These are phyloP conservation scores for Isurus oxyrinchus DNA, from an alignment of 2,113 vertebrate genomes.

Conservation along the genomic window DNA sequence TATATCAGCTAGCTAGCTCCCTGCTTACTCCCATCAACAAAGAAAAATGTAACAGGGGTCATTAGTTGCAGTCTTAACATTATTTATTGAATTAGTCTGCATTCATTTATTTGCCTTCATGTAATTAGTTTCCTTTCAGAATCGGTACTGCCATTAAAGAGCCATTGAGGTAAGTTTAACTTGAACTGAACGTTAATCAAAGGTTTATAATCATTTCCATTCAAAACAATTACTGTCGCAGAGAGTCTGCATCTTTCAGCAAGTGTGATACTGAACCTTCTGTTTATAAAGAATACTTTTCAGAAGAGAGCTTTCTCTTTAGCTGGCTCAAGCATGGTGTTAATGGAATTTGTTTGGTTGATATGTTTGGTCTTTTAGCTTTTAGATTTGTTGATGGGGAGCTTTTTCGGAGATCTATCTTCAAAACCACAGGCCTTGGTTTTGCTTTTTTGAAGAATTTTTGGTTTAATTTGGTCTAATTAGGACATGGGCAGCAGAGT, in stretches of 20 bases:
- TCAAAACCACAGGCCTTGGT: not conserved
- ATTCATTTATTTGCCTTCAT: constrained; percentile 31
- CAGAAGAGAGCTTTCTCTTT: not conserved
- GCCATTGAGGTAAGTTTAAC: constrained; percentile 31
- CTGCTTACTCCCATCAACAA: constrained; percentile 18
- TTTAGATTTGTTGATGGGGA: not conserved
- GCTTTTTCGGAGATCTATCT: not conserved
- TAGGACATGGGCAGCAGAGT: too few species aligned
- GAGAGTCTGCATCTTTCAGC: constrained; percentile 19
- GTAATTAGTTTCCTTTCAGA: constrained; percentile 35
- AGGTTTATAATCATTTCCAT: constrained; percentile 26
- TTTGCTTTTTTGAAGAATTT: not conserved
- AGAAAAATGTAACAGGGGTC: constrained; percentile 35
- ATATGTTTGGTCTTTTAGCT: not conserved
- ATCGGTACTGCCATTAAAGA: constrained; percentile 30
- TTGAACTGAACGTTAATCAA: constrained; percentile 36
- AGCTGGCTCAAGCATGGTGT: not conserved
- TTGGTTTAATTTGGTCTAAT: too few species aligned
- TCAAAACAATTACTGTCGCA: constrained; percentile 33
- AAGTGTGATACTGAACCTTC: not conserved
- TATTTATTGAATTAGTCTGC: constrained; percentile 37
- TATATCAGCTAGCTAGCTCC: constrained; percentile 7
- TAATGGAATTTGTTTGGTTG: not conserved
- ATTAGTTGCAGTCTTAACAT: constrained; percentile 34
- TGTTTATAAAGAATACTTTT: constrained; percentile 1